phyloP scores from a whole-genome alignment of 2,113 vertebrate genomes.

The Erythrocercus mccallii region DNA sequence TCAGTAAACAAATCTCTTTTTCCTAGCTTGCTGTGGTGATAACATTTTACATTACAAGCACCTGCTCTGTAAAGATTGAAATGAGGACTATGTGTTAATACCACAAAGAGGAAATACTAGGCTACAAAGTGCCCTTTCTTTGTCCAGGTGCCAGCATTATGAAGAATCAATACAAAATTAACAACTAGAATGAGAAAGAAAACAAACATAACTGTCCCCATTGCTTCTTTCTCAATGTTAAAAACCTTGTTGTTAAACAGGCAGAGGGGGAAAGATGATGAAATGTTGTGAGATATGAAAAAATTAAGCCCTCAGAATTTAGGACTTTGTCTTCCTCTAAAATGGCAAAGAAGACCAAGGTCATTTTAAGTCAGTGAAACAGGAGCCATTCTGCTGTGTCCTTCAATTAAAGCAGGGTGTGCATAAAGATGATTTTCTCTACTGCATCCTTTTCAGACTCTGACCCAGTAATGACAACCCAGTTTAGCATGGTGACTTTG shows the following conservation, averaged over 20 bases:
- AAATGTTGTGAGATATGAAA: background rate
- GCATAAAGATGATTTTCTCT: background rate
- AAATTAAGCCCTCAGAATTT: background rate
- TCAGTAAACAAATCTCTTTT: conserved; percentile 8
- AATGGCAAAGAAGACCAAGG: background rate
- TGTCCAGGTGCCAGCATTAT: background rate
- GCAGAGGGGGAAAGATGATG: background rate
- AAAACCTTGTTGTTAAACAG: background rate
- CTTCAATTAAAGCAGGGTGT: background rate
- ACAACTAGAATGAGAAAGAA: background rate
- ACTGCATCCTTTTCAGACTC: background rate
- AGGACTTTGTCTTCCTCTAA: background rate
- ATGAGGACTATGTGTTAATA: background rate
- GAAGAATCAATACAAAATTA: background rate
- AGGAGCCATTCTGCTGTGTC: background rate
- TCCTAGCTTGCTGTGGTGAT: background rate
- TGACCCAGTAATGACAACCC: background rate
- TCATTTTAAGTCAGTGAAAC: background rate
- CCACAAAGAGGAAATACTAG: background rate
- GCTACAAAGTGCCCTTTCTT: background rate
- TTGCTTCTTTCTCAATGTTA: background rate
- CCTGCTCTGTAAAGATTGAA: background rate
- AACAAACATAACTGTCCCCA: background rate
- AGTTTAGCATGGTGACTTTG: background rate
- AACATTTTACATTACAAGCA: background rate